Base-by-base conservation (phyloP, 2,113 vertebrate genomes). In the Lycaon pictus region DNA sequence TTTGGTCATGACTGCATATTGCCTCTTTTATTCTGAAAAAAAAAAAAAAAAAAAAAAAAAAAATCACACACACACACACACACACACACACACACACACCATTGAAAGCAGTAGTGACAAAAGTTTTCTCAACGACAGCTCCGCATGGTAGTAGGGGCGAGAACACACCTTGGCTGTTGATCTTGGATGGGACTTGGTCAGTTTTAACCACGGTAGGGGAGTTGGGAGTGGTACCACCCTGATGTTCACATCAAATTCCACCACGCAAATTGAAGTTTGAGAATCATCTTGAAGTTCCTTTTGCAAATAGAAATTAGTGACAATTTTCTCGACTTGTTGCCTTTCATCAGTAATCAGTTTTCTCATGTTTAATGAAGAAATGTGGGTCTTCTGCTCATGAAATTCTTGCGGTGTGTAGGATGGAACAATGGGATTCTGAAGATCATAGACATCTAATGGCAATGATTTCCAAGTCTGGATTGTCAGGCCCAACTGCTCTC, bases 1-100 rank as follows among this genome's bases (percentile, higher is more conserved):
- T 58, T 90, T 65, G 77, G 27, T 92, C 43, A 35, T 85, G 56
- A 56, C 81, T 97, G 72, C 90, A 77, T 95, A 92, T 94, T 97
- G 27, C 51, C 53, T 97, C 3, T 69, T 82, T 87, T 71, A 37
- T 29, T 80, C 89, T 88, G 80, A 72, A 95, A 96, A 96, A 82
- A n/a, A n/a, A n/a, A n/a, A n/a, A n/a, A n/a, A n/a, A n/a, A n/a
- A n/a, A n/a, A n/a, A n/a, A n/a, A n/a, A n/a, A n/a, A n/a, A n/a
- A n/a, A n/a, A n/a, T n/a, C 10, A 5, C 35, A 27, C 60, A 88
- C 15, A 63, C 27, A 43, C 77, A 91, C 27, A 43, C 10, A 6
- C 35, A 25, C 60, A 88, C 15, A 62, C 27, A 43, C 77, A 43
- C 10, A 6, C 35, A 27, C 60, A 88, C 15, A 63, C 27, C 13